phyloP scores from a whole-genome alignment of 2,797 vertebrate genomes.

The Danio albolineatus region DNA sequence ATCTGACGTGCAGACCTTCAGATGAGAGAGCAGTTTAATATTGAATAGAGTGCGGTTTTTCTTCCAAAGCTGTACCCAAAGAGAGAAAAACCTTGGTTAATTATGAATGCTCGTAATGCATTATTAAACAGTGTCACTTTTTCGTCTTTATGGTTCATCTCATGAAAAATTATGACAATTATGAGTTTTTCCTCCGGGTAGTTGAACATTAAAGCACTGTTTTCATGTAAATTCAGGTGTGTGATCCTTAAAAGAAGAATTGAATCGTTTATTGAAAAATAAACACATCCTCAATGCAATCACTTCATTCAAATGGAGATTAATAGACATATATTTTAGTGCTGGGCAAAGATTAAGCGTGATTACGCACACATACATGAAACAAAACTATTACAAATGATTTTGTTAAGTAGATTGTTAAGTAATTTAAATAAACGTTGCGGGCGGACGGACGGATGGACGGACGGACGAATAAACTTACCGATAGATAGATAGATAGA shows the following conservation, averaged over 20 bases:
- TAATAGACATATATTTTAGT: no score
- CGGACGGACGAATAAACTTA: no score
- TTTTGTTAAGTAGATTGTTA: no score
- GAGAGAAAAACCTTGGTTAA: conserved; percentile 82
- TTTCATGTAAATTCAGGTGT: conserved; percentile 78
- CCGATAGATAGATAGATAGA: no score
- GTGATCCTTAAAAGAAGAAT: conserved; percentile 62
- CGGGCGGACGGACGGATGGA: no score
- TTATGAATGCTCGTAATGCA: conserved; percentile 91
- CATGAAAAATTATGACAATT: conserved; percentile 95
- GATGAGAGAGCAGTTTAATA: conserved; percentile 72
- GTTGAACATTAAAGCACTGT: conserved; percentile 74
- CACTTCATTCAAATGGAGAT: not conserved
- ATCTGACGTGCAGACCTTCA: conserved; percentile 67
- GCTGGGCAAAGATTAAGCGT: no score
- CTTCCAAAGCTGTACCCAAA: conserved; percentile 62
- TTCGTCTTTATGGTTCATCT: conserved; percentile 89
- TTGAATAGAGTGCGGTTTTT: conserved; percentile 72
- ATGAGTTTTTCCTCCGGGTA: conserved; percentile 85
- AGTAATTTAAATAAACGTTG: no score
- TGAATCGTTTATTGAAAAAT: conserved; percentile 13
- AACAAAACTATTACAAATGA: no score
- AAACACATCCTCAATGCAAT: not conserved
- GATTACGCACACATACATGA: no score
- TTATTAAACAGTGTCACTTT: conserved; percentile 95